Conservation (phyloP, 2,888 invertebrate species). For the Agapostemon virescens region DNA sequence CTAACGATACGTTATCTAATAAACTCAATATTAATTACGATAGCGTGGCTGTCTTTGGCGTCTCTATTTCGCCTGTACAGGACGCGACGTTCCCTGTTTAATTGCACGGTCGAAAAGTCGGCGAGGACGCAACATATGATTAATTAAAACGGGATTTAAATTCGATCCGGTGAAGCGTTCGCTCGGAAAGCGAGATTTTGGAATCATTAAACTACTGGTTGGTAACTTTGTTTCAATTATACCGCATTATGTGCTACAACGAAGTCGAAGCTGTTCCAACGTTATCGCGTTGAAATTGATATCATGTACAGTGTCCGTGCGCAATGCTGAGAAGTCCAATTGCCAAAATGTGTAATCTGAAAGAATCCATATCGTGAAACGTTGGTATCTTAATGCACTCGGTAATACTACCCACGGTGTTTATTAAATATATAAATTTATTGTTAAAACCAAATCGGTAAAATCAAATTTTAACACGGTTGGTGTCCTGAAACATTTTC, state of each 20-base stretch:
- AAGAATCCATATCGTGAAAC: no score
- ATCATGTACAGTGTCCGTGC: no score
- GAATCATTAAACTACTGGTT: neutral
- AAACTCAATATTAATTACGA: neutral
- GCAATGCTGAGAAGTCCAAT: no score
- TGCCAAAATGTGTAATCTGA: no score
- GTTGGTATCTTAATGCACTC: no score
- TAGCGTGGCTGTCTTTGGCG: neutral
- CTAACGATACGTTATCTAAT: neutral
- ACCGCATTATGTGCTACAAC: neutral
- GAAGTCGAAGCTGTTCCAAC: neutral
- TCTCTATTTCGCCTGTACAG: neutral
- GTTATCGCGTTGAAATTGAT: neutral
- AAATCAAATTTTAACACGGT: no score
- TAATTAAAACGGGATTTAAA: conserved; percentile 40
- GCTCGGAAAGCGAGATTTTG: neutral
- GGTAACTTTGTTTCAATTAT: neutral
- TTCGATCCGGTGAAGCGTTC: neutral
- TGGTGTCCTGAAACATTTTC: no score
- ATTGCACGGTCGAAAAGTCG: conserved; percentile 12
- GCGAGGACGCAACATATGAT: conserved; percentile 6
- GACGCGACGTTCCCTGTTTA: conserved; percentile 19
- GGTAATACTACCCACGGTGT: no score
- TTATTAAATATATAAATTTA: no score
- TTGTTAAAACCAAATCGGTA: no score